Conservation (phyloP, 2,797 vertebrate genomes). For the Menidia menidia region DNA sequence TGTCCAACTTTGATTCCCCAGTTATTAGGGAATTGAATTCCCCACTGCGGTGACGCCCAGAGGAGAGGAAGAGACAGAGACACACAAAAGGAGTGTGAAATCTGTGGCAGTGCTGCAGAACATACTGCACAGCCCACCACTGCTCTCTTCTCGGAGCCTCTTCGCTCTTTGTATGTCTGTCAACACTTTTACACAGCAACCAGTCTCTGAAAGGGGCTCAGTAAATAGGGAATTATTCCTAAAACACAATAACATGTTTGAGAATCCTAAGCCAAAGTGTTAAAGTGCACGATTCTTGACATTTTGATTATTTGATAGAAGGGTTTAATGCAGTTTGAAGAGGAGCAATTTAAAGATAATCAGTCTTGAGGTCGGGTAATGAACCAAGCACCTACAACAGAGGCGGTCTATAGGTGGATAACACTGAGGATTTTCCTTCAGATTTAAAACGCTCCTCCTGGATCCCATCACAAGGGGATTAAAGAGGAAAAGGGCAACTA, state of each 20-base stretch:
- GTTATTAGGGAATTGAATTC: slow-evolving; percentile 81
- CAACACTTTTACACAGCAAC: slow-evolving; percentile 31
- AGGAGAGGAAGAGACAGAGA: slow-evolving; percentile 76
- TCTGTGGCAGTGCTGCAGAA: slow-evolving; percentile 71
- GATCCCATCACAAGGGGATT: slow-evolving; percentile 76
- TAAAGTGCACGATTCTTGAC: not conserved
- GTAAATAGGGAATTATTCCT: not conserved
- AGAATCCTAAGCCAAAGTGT: slow-evolving; percentile 1
- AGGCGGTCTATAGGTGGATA: slow-evolving; percentile 36
- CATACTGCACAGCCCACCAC: slow-evolving; percentile 73
- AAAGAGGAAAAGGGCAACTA: slow-evolving; percentile 78
- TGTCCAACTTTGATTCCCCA: slow-evolving; percentile 83
- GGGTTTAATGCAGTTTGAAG: slow-evolving; percentile 10
- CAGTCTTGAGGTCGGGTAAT: slow-evolving; percentile 42
- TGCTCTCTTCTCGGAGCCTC: slow-evolving; percentile 72
- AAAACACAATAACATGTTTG: not conserved
- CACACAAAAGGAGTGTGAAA: slow-evolving; percentile 78
- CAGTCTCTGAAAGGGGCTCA: slow-evolving; percentile 8
- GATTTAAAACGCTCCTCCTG: slow-evolving; percentile 71
- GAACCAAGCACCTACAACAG: slow-evolving; percentile 32
- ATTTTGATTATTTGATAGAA: slow-evolving; percentile 1
- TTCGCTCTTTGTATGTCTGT: slow-evolving; percentile 58
- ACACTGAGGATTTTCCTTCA: slow-evolving; percentile 67
- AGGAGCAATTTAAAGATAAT: slow-evolving; percentile 13
- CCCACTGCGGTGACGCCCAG: slow-evolving; percentile 71